Evolutionary conservation across 2,888 invertebrate genomes (phyloP), one percentile per base, ranked within the genome.

Genomic region (Cephus sareptanus): DNA sequence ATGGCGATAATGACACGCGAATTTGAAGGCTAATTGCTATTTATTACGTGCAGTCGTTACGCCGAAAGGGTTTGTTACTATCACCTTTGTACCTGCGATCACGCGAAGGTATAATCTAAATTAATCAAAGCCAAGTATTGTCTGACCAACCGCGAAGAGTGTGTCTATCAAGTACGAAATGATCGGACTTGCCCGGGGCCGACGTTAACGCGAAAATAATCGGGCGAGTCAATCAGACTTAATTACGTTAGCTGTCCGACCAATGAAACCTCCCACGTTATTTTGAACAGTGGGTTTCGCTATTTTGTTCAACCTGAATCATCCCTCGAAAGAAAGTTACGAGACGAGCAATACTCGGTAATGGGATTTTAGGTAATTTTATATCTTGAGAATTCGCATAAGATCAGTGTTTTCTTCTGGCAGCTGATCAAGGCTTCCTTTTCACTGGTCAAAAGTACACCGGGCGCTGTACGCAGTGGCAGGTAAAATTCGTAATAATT

Each of bases 51-150:
- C 75, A 70, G 3, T 34, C 35, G 30, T 74, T 23, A n/a, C 23
- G 30, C 74, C 34, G 34, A 74, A 56, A 56, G 56, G 71, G 71
- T 71, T 31, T 30, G 30, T 33, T 31, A 23, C 68, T 12, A 30
- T 30, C 31, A 31, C 34, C 31, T 56, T 69, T 68, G 31, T 69
- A 13, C n/a, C 12, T 56, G 30, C 23, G 68, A 34, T 33, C 31
- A 76, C 75, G 75, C 78, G 78, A 75, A 76, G 75, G 73, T 78
- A 73, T 78, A 78, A 78, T 78, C 73, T 78, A 78, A 78, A 78
- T 78, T 78, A 78, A 78, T 78, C 73, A 30, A 33, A 30, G 30
- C 30, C 35, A 13, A 71, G 31, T 34, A 71, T 71, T 71, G 71
- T 71, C 33, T 11, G 71, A 30, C 71, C 34, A 34, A 71, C 34